phyloP scores from a whole-genome alignment of 2,797 vertebrate species.

The Mormyrops boulengeri region DNA sequence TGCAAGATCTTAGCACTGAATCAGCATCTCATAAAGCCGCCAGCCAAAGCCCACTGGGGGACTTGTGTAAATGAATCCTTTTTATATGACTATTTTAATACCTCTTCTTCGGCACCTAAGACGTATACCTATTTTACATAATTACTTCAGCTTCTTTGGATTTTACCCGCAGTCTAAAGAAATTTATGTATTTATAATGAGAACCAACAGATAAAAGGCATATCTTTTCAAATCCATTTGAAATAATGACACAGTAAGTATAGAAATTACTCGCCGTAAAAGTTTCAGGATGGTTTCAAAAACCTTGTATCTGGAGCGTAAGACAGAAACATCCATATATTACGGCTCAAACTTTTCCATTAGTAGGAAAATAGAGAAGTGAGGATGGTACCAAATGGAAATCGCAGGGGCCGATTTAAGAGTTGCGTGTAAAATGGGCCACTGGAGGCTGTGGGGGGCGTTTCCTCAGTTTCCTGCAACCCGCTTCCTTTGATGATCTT shows the following conservation, averaged over 20 bases:
- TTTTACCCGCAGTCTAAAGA: constrained; percentile 28
- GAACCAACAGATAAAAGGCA: constrained; percentile 47
- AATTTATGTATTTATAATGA: constrained; percentile 41
- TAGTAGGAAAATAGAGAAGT: constrained; percentile 35
- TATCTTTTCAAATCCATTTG: constrained; percentile 50
- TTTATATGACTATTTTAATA: constrained; percentile 46
- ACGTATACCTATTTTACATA: constrained; percentile 45
- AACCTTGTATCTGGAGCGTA: constrained; percentile 36
- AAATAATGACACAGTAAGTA: constrained; percentile 46
- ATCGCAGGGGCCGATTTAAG: constrained; percentile 33
- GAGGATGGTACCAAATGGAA: constrained; percentile 27
- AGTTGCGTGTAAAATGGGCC: constrained; percentile 24
- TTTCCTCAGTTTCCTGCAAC: constrained; percentile 11
- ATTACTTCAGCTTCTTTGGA: constrained; percentile 39
- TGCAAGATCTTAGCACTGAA: constrained; percentile 29
- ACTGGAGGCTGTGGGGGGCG: constrained; percentile 8
- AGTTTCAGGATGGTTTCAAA: constrained; percentile 42
- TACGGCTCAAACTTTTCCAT: constrained; percentile 48
- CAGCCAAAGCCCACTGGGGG: constrained; percentile 28
- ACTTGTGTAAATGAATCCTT: constrained; percentile 39
- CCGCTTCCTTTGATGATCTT: constrained; percentile 15
- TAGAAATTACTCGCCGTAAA: constrained; percentile 45
- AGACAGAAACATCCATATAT: constrained; percentile 29
- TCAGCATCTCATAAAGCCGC: constrained; percentile 27
- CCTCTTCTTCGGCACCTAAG: constrained; percentile 40